Conservation (phyloP, 2,888 invertebrate genomes). For the Acrobasis suavella region DNA sequence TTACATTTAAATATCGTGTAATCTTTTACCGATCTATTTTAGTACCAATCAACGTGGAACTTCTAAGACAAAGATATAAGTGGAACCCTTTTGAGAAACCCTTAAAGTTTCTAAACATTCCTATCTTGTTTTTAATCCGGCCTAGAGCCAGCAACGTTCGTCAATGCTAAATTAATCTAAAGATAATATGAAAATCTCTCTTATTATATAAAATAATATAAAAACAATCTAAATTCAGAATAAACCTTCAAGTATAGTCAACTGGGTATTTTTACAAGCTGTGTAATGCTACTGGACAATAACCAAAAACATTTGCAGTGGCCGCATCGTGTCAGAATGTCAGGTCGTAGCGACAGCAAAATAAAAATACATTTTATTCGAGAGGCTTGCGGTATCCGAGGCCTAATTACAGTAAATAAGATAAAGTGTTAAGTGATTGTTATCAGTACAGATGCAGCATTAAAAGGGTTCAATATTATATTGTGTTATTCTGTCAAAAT, state of each 20-base stretch:
- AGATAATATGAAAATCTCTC: too few species aligned
- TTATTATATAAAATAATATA: too few species aligned
- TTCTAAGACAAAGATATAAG: too few species aligned
- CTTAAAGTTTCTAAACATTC: too few species aligned
- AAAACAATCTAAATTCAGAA: neutral
- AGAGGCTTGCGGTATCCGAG: slow-evolving; percentile 2
- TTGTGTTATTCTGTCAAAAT: slow-evolving; percentile 14
- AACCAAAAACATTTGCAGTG: slow-evolving; percentile 42
- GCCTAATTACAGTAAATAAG: slow-evolving; percentile 18
- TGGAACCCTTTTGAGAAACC: too few species aligned
- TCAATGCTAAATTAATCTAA: too few species aligned
- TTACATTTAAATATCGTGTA: too few species aligned
- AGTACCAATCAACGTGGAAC: too few species aligned
- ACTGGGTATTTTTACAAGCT: slow-evolving; percentile 35
- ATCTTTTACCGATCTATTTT: too few species aligned
- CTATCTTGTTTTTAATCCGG: too few species aligned
- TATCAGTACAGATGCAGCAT: slow-evolving; percentile 15
- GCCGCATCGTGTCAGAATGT: slow-evolving; percentile 43
- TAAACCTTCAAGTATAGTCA: slow-evolving; percentile 12
- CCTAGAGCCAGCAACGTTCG: too few species aligned
- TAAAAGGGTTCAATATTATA: slow-evolving; percentile 18
- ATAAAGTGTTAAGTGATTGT: slow-evolving; percentile 19
- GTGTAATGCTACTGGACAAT: slow-evolving; percentile 49
- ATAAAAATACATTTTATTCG: slow-evolving; percentile 30
- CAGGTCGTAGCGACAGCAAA: slow-evolving; percentile 43